A percentile compares a stretch with the other conserved stretches of the same genome.
Conservation (phyloP, 1,140 invertebrate genomes). For the Bacillus rossius region DNA sequence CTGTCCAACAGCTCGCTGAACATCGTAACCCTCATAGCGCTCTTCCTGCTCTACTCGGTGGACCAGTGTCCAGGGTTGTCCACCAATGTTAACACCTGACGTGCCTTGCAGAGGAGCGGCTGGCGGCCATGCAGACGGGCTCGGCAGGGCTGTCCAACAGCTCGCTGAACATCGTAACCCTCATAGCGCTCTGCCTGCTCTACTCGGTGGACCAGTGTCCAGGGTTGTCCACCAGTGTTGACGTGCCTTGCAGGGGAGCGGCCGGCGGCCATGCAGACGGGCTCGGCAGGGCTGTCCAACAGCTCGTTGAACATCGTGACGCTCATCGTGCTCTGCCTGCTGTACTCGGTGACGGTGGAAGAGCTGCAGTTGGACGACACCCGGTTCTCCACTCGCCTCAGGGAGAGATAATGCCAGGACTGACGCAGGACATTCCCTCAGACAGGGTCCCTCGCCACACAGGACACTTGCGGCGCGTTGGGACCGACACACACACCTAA, state of each 20-base stretch:
- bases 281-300: slow-evolving; percentile 64
- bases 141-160: slow-evolving; percentile 63
- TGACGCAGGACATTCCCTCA: too few relatives aligned
- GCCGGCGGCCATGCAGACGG: slow-evolving; percentile 84
- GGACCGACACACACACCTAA: too few relatives aligned
- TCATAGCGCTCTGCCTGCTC: slow-evolving; percentile 47
- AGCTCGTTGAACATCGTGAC: slow-evolving; percentile 50
- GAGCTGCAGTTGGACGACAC: background rate
- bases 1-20: too few relatives aligned
- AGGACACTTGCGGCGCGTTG: too few relatives aligned
- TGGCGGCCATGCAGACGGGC: slow-evolving; percentile 84
- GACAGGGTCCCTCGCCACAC: too few relatives aligned
- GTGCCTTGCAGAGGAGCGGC: slow-evolving; percentile 79
- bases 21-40: too few relatives aligned
- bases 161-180: slow-evolving; percentile 47
- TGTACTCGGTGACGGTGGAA: slow-evolving; percentile 40
- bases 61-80: too few relatives aligned
- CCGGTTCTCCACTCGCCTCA: too few relatives aligned
- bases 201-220: slow-evolving; percentile 39
- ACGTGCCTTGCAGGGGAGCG: slow-evolving; percentile 59
- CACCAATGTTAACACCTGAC: too few relatives aligned
- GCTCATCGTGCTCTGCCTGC: slow-evolving; percentile 46
- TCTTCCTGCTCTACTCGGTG: too few relatives aligned
- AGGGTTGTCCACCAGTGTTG: background rate
- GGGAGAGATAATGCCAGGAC: too few relatives aligned